Evolutionary conservation across 2,797 vertebrate species (phyloP).

Genomic region (Rhinogobio ventralis): DNA sequence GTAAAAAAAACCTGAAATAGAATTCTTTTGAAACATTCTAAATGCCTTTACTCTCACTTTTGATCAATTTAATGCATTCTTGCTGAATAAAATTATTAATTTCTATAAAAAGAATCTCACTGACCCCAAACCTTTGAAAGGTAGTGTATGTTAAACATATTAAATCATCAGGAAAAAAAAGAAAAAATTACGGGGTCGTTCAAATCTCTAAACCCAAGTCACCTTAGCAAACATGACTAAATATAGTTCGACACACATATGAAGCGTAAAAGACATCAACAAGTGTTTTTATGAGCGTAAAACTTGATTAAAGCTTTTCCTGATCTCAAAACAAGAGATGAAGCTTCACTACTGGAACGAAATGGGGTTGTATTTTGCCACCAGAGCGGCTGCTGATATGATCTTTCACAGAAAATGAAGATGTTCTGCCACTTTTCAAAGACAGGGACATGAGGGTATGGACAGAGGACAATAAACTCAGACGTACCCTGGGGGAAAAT

Average conservation of each 20-base stretch:
- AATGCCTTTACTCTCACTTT: background rate
- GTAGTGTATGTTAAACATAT: background rate
- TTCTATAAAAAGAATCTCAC: background rate
- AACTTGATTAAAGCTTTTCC: background rate
- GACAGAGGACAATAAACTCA: conserved; percentile 17
- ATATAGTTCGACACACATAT: background rate
- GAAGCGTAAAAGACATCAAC: background rate
- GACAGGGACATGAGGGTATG: conserved; percentile 1
- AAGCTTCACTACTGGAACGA: background rate
- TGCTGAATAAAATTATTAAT: background rate
- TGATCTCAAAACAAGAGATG: background rate
- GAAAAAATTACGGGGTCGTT: background rate
- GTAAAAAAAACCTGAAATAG: too few species aligned
- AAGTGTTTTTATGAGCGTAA: background rate
- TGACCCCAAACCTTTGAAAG: background rate
- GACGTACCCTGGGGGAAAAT: background rate
- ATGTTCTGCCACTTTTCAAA: conserved; percentile 3
- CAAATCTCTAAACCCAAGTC: background rate
- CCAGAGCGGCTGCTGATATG: background rate
- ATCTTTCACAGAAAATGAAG: background rate
- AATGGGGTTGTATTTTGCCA: too few species aligned
- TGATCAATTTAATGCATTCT: too few species aligned
- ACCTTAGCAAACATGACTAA: background rate
- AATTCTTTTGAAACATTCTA: background rate
- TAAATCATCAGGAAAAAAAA: background rate